Percentiles rank a stretch among this genome's conserved stretches.
Evolutionary conservation across 2,797 vertebrate genomes (phyloP).

Genomic region (Brotogeris chrysoptera): DNA sequence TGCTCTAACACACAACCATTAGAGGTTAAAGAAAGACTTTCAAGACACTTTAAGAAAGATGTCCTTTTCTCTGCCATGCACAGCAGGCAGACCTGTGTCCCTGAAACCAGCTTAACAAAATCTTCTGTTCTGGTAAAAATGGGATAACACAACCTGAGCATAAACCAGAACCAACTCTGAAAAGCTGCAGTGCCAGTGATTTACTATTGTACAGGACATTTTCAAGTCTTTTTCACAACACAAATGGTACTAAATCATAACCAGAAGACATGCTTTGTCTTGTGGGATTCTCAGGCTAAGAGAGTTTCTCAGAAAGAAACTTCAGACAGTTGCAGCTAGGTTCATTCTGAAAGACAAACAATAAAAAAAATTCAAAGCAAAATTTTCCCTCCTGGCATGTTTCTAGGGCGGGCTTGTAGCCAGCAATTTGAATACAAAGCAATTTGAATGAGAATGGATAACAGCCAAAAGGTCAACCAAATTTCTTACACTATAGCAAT

Average conservation of each 20-base stretch:
- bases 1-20: neutral
- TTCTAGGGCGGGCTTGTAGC: neutral
- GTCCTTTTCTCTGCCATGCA: neutral
- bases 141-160: neutral
- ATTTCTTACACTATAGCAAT: neutral
- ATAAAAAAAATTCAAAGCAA: neutral
- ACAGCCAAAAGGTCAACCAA: neutral
- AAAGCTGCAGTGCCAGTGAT: neutral
- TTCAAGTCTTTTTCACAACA: neutral
- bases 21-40: neutral
- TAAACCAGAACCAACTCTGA: neutral
- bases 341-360: neutral
- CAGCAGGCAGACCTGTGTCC: neutral
- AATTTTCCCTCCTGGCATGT: neutral
- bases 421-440: neutral
- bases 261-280: neutral
- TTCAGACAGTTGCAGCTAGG: neutral
- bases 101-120: neutral
- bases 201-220: neutral
- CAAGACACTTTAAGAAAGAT: neutral
- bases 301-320: neutral
- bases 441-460: neutral
- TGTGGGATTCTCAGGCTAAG: neutral
- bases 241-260: neutral
- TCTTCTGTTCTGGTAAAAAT: neutral